Evolutionary conservation across 1,140 invertebrate genomes (phyloP), one percentile per base, ranked within the genome.

Genomic region (Brachionus koreanus): DNA sequence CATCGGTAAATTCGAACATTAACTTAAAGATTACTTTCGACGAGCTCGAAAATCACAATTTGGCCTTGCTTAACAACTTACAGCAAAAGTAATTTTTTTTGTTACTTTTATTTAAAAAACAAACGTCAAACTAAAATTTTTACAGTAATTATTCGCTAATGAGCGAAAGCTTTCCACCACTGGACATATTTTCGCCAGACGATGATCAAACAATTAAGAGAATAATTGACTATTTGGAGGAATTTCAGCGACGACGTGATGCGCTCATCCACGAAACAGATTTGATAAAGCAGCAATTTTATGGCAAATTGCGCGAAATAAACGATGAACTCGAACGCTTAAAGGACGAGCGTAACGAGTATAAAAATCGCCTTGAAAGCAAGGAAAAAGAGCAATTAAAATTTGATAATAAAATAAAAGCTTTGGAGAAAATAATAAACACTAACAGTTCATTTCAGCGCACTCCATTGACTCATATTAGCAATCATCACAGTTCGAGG

Each of bases 141-240:
- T 52, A 37, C 6, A 79, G 76, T 10, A 79, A 79, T 65, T 79
- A 79, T 65, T 61, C 46, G 29, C 37, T 79, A 39, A 79, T 79
- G 76, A 79, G 29, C 49, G 76, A 79, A 61, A 79, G 37, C 29
- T 79, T 79, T 61, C 76, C 76, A 25, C 76, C 76, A 23, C 39
- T 79, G 76, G 76, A 79, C 29, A 79, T 79, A 79, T 79, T 79
- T 19, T 79, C 76, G 7, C 76, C 76, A 7, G 76, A 79, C 29
- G 76, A 79, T 23, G 76, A 79, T 37, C 33, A 37, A 10, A 79
- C 76, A 2, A 79, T 79, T 16, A 65, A 37, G 37, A 5, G 76
- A 16, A 65, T 79, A 61, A 79, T 79, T 6, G 61, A 65, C 39
- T 79, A 79, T 43, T 35, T 79, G 23, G 76, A 79, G 57, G 76